Conservation (phyloP, 2,113 vertebrate species). For the Lamprotornis superbus region DNA sequence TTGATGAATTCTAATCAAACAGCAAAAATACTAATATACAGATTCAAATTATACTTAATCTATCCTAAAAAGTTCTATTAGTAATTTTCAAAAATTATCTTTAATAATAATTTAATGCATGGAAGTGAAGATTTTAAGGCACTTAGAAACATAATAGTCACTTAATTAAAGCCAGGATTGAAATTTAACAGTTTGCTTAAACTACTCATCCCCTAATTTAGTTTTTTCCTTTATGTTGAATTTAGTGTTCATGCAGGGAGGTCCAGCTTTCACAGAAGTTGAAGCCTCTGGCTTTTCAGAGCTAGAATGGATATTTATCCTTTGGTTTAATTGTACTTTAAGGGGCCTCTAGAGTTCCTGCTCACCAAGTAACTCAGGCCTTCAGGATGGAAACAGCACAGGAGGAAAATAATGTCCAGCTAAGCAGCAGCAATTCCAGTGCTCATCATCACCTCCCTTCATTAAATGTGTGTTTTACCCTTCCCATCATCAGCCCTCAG, state of each 20-base stretch:
- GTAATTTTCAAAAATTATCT: background rate
- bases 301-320: background rate
- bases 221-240: background rate
- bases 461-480: background rate
- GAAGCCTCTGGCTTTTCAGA: background rate
- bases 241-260: background rate
- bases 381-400: background rate
- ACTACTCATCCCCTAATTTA: background rate
- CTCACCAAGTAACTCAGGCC: background rate
- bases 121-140: background rate
- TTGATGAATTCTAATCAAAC: background rate
- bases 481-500: background rate
- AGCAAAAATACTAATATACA: background rate
- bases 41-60: background rate
- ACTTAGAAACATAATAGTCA: background rate
- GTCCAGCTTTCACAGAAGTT: background rate
- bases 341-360: background rate
- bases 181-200: slow-evolving; percentile 17
- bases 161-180: slow-evolving; percentile 2
- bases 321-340: background rate
- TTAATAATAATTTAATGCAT: background rate
- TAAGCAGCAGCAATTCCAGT: background rate
- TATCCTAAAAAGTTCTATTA: background rate
- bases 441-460: background rate
- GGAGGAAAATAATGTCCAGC: background rate